A percentile compares a stretch with the other conserved stretches of the same genome.
These are phyloP conservation scores for Pardosa pseudoannulata DNA, from an alignment of 2,888 invertebrate genomes.

Conservation along the genomic window DNA sequence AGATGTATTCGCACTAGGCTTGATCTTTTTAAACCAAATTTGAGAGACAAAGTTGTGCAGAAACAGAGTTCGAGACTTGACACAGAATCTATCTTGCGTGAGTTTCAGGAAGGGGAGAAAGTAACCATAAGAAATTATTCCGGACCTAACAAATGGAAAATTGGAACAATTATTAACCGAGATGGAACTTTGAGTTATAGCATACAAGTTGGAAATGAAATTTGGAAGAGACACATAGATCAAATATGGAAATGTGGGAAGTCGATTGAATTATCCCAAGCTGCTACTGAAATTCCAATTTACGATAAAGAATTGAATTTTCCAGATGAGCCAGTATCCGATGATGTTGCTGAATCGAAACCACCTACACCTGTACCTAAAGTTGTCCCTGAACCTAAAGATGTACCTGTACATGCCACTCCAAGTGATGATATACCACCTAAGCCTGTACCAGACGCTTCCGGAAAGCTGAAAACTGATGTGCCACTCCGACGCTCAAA, in stretches of 20 bases:
- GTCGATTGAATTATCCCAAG: slow-evolving; percentile 45
- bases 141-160: slow-evolving; percentile 34
- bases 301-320: slow-evolving; percentile 46
- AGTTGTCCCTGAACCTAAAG: slow-evolving; percentile 19
- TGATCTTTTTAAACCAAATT: slow-evolving; percentile 43
- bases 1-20: slow-evolving; percentile 34
- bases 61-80: slow-evolving; percentile 51
- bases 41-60: slow-evolving; percentile 41
- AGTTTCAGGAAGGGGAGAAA: slow-evolving; percentile 53
- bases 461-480: too few relatives aligned
- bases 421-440: too few relatives aligned
- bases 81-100: slow-evolving; percentile 51
- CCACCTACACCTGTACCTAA: slow-evolving; percentile 37
- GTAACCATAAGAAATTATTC: slow-evolving; percentile 49
- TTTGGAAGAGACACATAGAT: slow-evolving; percentile 45
- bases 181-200: slow-evolving; percentile 30
- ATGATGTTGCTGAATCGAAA: slow-evolving; percentile 44
- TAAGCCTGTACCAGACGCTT: too few relatives aligned
- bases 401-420: slow-evolving; percentile 23
- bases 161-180: slow-evolving; percentile 44
- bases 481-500: slow-evolving; percentile 30
- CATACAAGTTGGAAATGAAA: slow-evolving; percentile 40
- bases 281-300: slow-evolving; percentile 42
- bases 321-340: slow-evolving; percentile 44
- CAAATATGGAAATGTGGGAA: slow-evolving; percentile 45